Evolutionary conservation across 2,113 vertebrate genomes (phyloP).

Genomic region (Asarcornis scutulata): DNA sequence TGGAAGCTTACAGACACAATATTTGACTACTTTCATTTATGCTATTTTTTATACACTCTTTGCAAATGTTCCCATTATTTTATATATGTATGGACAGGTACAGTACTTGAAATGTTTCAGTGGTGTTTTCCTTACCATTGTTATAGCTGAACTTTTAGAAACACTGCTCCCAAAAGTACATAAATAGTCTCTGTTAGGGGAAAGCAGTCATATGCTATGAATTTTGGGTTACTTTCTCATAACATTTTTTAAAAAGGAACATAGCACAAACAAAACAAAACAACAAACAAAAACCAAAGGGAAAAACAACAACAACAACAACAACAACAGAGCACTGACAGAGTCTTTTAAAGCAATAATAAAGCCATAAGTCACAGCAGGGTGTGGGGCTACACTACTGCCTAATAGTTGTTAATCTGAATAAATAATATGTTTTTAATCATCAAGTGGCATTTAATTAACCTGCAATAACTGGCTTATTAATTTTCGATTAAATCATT

Average conservation of each 20-base stretch:
- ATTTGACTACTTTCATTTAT: not conserved
- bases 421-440: constrained; percentile 79
- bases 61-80: not conserved
- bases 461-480: constrained; percentile 72
- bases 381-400: constrained; percentile 37
- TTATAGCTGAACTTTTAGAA: not conserved
- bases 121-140: not conserved
- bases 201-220: not conserved
- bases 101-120: not conserved
- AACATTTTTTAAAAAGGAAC: not conserved
- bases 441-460: constrained; percentile 76
- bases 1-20: not conserved
- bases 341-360: constrained; percentile 54
- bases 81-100: not conserved
- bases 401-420: constrained; percentile 74
- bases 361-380: constrained; percentile 55
- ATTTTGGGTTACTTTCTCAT: not conserved
- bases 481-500: constrained; percentile 76
- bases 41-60: not conserved
- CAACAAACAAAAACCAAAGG: not conserved
- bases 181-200: not conserved
- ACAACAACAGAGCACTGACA: not conserved
- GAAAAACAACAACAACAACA: not conserved
- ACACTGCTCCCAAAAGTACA: not conserved
- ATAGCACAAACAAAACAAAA: not conserved